Evolutionary conservation across 2,888 invertebrate genomes (phyloP).

Genomic region (Dicyrtomina minuta): DNA sequence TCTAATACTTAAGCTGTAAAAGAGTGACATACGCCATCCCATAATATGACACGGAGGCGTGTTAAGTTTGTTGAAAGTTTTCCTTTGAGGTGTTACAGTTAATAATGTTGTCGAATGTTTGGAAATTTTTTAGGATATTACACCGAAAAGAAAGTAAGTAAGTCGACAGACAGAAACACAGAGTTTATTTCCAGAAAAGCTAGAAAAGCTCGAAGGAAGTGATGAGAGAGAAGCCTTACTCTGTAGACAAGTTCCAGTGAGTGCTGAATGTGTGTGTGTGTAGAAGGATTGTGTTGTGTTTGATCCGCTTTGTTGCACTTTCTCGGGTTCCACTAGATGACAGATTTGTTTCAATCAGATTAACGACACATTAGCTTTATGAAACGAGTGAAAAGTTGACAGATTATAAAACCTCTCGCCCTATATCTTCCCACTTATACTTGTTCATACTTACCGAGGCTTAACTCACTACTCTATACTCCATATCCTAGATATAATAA

Average conservation of each 20-base stretch:
- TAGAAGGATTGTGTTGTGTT: neutral
- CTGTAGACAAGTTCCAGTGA: too few relatives aligned
- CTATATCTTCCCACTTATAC: too few relatives aligned
- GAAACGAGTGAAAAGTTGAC: conserved; percentile 31
- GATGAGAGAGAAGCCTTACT: too few relatives aligned
- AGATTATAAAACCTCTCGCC: conserved; percentile 21
- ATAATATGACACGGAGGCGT: too few relatives aligned
- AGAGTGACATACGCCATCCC: too few relatives aligned
- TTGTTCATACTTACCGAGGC: neutral
- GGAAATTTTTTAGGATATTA: too few relatives aligned
- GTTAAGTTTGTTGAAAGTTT: too few relatives aligned
- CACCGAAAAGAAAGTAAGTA: neutral
- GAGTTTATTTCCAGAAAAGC: neutral
- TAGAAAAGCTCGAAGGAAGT: neutral
- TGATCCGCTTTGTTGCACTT: conserved; percentile 31
- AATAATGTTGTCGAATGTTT: too few relatives aligned
- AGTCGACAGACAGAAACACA: neutral
- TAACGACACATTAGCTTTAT: conserved; percentile 35
- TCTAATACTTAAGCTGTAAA: too few relatives aligned
- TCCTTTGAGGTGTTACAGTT: too few relatives aligned
- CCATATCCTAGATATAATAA: too few relatives aligned
- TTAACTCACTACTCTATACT: neutral
- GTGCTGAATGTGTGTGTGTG: too few relatives aligned
- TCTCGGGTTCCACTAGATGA: conserved; percentile 19
- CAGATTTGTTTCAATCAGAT: conserved; percentile 33